Evolutionary conservation across 2,888 invertebrate species (phyloP).

Genomic region (Agrotis segetum): DNA sequence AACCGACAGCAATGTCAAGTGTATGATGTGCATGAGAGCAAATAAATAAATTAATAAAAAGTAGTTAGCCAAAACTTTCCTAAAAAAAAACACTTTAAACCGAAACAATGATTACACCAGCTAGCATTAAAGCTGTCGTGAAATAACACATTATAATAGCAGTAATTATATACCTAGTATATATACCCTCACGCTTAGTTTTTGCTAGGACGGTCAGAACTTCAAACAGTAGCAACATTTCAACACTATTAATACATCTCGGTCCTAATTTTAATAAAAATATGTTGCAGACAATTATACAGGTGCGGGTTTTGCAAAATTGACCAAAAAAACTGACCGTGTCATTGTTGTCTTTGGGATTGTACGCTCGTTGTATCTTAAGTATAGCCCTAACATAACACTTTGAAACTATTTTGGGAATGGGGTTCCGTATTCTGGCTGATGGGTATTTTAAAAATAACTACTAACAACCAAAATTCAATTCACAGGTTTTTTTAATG

Average conservation of each 20-base stretch:
- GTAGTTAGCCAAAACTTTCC: too few species aligned
- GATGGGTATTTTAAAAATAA: background rate
- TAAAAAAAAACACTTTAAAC: conserved; percentile 1
- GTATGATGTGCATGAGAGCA: too few species aligned
- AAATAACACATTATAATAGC: background rate
- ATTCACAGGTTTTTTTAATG: background rate
- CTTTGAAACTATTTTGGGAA: conserved; percentile 58
- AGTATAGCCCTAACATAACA: conserved; percentile 77
- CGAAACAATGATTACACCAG: background rate
- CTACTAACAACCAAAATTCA: background rate
- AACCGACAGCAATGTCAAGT: too few species aligned
- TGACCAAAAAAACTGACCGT: conserved; percentile 34
- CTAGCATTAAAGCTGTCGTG: background rate
- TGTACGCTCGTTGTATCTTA: conserved; percentile 56
- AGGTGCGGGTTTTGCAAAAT: conserved; percentile 63
- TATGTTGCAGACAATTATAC: conserved; percentile 31
- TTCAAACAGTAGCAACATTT: conserved; percentile 34
- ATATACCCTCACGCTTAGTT: conserved; percentile 18
- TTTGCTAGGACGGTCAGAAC: conserved; percentile 15
- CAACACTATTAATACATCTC: conserved; percentile 30
- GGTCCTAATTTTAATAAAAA: conserved; percentile 47
- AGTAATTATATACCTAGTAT: conserved; percentile 16
- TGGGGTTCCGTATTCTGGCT: conserved; percentile 55
- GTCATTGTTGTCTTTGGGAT: conserved; percentile 62
- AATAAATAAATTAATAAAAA: too few species aligned